Evolutionary conservation across 1,140 invertebrate genomes (phyloP), one percentile per base, ranked within the genome.

Genomic region (Papilio xuthus): DNA sequence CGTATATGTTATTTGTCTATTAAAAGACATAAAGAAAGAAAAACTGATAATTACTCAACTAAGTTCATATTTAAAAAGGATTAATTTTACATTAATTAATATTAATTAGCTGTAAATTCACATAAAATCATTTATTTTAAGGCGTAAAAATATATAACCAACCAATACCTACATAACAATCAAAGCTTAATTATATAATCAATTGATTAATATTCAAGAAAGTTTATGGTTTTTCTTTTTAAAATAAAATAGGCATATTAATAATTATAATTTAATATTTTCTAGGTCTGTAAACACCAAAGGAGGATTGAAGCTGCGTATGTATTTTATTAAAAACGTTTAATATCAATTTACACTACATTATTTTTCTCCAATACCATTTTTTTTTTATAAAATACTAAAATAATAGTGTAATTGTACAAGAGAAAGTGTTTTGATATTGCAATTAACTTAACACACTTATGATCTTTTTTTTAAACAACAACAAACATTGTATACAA

Each of bases 281-380:
- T 88, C 83, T 91, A 92, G 91, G 91, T 92, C 89, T 92, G 89
- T 92, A 92, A 91, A 90, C 88, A 84, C 53, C 82, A 71, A 67
- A 79, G 53, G 81, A 80, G 86, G 84, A 87, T 82, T 82, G 77
- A 78, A 78, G 82, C 81, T 78, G 88, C 87, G 89, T 90, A 85
- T 47, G 83, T 80, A 79, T 77, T 69, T 42, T 44, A 2, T 28
- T 63, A 28, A 26, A 28, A 15, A 63, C 9, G 23, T 10, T 28
- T 20, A 26, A 77, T 63, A 73, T 44, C 41, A 28, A 42, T 18
- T 71, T 23, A 20, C 37, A 26, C 44, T 70, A 13, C 23, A 12
- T 13, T 12, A 4, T 75, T 78, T 18, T 28, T 44, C 56, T 28
- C 1, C 6, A 20, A 56, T 6, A 32, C 7, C 2, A 32, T 32